Base-by-base conservation (phyloP, 2,113 vertebrate genomes). In the Coregonus clupeaformis region DNA sequence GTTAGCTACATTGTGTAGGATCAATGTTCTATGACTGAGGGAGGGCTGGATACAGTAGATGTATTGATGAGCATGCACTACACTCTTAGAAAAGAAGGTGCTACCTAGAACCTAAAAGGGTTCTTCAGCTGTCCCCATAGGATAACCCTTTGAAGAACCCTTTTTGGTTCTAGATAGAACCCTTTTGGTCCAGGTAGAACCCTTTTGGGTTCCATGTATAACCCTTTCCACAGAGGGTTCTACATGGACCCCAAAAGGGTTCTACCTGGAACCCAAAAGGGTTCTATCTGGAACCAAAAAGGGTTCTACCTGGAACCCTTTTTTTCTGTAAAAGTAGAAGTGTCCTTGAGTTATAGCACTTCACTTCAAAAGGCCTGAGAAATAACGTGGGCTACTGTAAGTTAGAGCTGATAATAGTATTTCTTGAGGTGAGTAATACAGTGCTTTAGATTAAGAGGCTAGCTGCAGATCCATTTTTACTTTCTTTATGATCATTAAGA, bases 401-500 rank as follows among this genome's bases (percentile, higher is more conserved):
- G 70, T 77, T 74, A 82, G 45, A 69, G 66, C 57, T 55, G 32
- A 69, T 80, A 49, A 42, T 36, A 66, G 72, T 71, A 77, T 77
- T 67, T 63, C 14, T 1, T 52, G 18, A 73, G 74, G 73, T 73
- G 66, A 82, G 68, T 75, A 65, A 79, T 24, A 30, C 1, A 12
- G n/a, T 49, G 57, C 69, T 74, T 82, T 45, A 68, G 55, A 68
- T 29, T 47, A 77, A 70, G n/a, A 74, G 71, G 25, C 30, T 64
- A 81, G 74, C 65, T 65, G 72, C 66, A 67, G 75, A 89, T 91
- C 82, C 77, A 89, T 87, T 84, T 86, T 77, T 86, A 86, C 78
- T 86, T 86, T 73, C 6, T 36, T 77, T 75, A 68, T 81, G 80
- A 91, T 91, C 90, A 86, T 91, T 92, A 82, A 88, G 81, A 76